Conservation (phyloP, 2,113 vertebrate species). For the Sinocyclocheilus anshuiensis region DNA sequence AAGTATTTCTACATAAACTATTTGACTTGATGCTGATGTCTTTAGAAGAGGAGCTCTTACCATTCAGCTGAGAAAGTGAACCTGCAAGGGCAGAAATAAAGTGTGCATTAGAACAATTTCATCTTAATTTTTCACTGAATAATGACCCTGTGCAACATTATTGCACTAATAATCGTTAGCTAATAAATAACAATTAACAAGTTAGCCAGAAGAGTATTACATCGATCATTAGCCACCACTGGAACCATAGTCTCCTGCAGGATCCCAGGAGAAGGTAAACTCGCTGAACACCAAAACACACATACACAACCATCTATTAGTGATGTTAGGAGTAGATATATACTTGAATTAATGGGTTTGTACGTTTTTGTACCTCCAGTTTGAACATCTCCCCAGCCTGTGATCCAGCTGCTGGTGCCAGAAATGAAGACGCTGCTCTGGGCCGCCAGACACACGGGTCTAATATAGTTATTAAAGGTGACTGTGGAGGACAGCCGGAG, state of each 20-base stretch:
- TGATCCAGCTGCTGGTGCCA: constrained; percentile 55
- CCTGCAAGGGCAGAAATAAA: constrained; percentile 12
- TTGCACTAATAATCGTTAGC: too few species aligned
- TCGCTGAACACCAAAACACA: constrained; percentile 16
- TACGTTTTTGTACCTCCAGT: constrained; percentile 7
- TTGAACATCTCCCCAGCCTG: constrained; percentile 73
- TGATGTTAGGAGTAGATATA: neutral
- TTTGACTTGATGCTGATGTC: neutral
- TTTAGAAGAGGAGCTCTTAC: constrained; percentile 6
- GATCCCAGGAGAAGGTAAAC: constrained; percentile 27
- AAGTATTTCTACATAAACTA: neutral
- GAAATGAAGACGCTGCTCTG: constrained; percentile 50
- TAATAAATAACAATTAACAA: too few species aligned
- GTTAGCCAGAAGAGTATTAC: constrained; percentile 1
- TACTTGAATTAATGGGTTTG: neutral
- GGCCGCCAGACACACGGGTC: constrained; percentile 77
- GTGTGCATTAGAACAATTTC: neutral
- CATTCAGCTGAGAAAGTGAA: constrained; percentile 28
- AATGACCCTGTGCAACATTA: neutral
- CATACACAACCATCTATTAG: neutral
- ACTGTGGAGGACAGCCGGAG: constrained; percentile 63
- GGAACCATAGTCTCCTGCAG: constrained; percentile 42
- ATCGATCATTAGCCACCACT: neutral
- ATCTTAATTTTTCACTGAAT: neutral
- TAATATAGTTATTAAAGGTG: constrained; percentile 47